These are phyloP conservation scores for Acholoe squamosa DNA, from an alignment of 2,888 invertebrate genomes.

Conservation along the genomic window DNA sequence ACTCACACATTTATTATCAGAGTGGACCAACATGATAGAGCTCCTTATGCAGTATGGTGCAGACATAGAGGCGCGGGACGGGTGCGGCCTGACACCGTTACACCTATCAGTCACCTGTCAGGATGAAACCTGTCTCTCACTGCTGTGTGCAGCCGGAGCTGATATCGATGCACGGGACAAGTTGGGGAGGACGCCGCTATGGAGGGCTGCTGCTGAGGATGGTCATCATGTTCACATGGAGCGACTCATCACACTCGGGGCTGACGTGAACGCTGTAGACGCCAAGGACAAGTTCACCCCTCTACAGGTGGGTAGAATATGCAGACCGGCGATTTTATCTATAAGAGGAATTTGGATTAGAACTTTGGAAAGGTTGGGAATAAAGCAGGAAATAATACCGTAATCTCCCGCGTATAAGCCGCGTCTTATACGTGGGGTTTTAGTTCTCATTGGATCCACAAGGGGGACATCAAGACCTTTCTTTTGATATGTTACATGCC, in stretches of 20 bases:
- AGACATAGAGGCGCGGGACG: conserved; percentile 65
- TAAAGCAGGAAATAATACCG: too few species aligned
- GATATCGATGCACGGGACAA: conserved; percentile 64
- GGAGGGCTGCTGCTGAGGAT: conserved; percentile 67
- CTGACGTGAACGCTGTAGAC: conserved; percentile 66
- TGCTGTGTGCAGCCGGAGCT: conserved; percentile 61
- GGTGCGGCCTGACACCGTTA: conserved; percentile 66
- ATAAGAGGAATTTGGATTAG: too few species aligned
- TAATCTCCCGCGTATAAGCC: too few species aligned
- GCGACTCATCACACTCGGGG: conserved; percentile 61
- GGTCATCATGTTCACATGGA: conserved; percentile 61
- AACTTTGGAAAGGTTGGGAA: too few species aligned
- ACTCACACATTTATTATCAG: conserved; percentile 64
- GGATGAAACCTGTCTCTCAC: conserved; percentile 35
- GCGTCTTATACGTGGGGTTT: too few species aligned
- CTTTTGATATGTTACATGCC: too few species aligned
- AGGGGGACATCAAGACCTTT: too few species aligned
- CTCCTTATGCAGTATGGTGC: conserved; percentile 65
- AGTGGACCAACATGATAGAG: conserved; percentile 74
- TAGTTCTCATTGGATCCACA: too few species aligned
- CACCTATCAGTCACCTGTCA: conserved; percentile 67
- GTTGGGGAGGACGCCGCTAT: conserved; percentile 66
- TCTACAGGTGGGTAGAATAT: conserved; percentile 65
- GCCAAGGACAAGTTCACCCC: conserved; percentile 67
- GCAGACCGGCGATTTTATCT: too few species aligned